phyloP scores from a whole-genome alignment of 1,140 invertebrate genomes.

The Apis mellifera region Amel_HAv3.1 CM009933.2:7513001-7513500 shows the following conservation, averaged over 20 bases:
- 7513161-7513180: background rate
- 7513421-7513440: no score
- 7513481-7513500: no score
- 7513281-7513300: constrained; percentile 23
- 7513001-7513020: constrained; percentile 56
- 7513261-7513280: constrained; percentile 4
- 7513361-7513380: background rate
- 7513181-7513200: background rate
- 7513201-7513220: constrained; percentile 17
- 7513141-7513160: constrained; percentile 9
- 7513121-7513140: background rate
- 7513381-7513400: background rate
- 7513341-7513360: constrained; percentile 4
- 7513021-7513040: constrained; percentile 38
- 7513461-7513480: no score
- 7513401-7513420: no score
- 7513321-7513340: background rate
- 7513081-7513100: constrained; percentile 56
- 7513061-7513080: constrained; percentile 56
- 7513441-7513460: background rate
- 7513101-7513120: constrained; percentile 51
- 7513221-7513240: constrained; percentile 26
- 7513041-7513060: constrained; percentile 57
- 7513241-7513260: constrained; percentile 38
- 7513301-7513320: constrained; percentile 27